Evolutionary conservation across 2,888 invertebrate genomes (phyloP), one percentile per base, ranked within the genome.

Genomic region (Archips crataeganus): DNA sequence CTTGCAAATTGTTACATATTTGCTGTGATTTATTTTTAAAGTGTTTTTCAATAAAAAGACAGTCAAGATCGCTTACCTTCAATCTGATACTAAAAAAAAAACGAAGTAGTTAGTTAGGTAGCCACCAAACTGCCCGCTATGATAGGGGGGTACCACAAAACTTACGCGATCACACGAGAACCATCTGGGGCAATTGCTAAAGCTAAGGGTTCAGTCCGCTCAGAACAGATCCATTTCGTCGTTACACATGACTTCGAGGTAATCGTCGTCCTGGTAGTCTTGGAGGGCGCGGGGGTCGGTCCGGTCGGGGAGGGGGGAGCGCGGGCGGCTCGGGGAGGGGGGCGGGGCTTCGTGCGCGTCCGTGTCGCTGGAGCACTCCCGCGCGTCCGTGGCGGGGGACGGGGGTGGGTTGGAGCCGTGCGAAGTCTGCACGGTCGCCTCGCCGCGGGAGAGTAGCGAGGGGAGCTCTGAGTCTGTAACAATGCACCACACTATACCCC

Each of bases 361-460:
- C n/a, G 95, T 95, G 83, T 96, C 97, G 72, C 96, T 96, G 78
- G 96, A 96, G 82, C 95, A 94, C 60, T 96, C 96, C 74, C 95
- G 95, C 15, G 96, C 96, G 86, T 97, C 97, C 0, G 97, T 97
- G 47, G 96, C 97, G 0, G 97, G 97, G 39, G 97, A 97, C 5
- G 97, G 97, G 11, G 97, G 97, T 62, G 97, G 97, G 91, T 97
- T 97, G 2, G 95, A 96, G 67, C 95, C 94, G 79, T 95, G 95
- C 83, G 95, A 95, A 34, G 96, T 95, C 72, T 95, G 94, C 39
- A 87, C 90, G 0, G 90, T 86, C 51, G 95, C 90, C 83, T 97
- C 96, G 23, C 96, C 95, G 75, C 96, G 94, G 0, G 96, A 96
- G 45, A 96, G 82, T 5, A 97, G 84, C 13, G 96, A 95, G 0